Percentiles rank a stretch among this genome's conserved stretches.
phyloP scores from a whole-genome alignment of 2,888 invertebrate species.

The Phengaris alcon region DNA sequence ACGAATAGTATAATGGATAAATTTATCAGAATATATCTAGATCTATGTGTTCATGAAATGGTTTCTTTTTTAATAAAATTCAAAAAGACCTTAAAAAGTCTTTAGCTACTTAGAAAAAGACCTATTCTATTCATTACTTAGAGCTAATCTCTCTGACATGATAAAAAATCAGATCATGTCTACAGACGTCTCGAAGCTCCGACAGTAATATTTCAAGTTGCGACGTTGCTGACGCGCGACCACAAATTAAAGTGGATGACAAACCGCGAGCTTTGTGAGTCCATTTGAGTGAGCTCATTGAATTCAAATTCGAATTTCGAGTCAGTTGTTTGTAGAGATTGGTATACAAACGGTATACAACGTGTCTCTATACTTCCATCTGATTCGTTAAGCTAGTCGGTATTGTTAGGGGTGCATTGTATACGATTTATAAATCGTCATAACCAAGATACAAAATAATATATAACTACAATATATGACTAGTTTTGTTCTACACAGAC shows the following conservation, averaged over 20 bases:
- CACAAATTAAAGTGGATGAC: slow-evolving; percentile 12
- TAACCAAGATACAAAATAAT: too few relatives aligned
- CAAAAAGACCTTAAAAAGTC: too few relatives aligned
- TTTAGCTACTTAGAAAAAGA: not conserved
- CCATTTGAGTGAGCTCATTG: slow-evolving; percentile 10
- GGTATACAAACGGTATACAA: not conserved
- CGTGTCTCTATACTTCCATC: too few relatives aligned
- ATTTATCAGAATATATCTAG: too few relatives aligned
- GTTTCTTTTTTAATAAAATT: too few relatives aligned
- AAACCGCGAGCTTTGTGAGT: not conserved
- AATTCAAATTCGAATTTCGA: slow-evolving; percentile 1
- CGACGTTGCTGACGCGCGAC: not conserved
- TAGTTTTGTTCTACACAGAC: too few relatives aligned
- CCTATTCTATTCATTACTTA: not conserved
- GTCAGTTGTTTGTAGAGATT: not conserved
- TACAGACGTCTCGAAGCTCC: not conserved
- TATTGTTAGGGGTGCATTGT: too few relatives aligned
- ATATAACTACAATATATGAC: too few relatives aligned
- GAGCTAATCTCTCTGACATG: not conserved
- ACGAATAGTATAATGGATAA: too few relatives aligned
- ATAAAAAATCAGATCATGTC: not conserved
- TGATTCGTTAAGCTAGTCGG: too few relatives aligned
- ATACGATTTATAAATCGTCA: too few relatives aligned
- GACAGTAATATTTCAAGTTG: slow-evolving; percentile 10
- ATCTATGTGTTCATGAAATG: too few relatives aligned